Conservation (phyloP, 2,113 vertebrate species). For the Eulacestoma nigropectus region DNA sequence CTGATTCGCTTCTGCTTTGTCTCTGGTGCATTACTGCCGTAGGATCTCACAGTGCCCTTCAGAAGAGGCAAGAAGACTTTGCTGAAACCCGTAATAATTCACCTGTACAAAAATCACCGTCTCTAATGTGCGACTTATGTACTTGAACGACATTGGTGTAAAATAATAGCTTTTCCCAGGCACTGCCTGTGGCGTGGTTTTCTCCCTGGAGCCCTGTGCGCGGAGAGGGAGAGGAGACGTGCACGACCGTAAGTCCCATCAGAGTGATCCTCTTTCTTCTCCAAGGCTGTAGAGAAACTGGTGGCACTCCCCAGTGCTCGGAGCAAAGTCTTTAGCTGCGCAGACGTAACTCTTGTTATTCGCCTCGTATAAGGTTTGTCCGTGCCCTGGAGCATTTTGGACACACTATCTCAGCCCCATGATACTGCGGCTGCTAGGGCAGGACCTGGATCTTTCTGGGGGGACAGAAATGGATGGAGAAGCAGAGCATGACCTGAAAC, state of each 20-base stretch:
- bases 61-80: accelerated
- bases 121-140: accelerated
- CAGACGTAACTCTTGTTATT: accelerated
- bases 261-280: accelerated
- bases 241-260: accelerated
- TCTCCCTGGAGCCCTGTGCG: accelerated
- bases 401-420: accelerated
- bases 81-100: accelerated
- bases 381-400: accelerated
- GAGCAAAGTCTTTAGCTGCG: background rate
- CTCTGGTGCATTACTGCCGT: accelerated
- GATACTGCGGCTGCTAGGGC: background rate
- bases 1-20: background rate
- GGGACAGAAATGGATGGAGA: background rate
- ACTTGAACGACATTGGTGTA: accelerated
- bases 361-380: accelerated
- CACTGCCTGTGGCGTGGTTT: accelerated
- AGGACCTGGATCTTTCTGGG: background rate
- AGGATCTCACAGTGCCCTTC: background rate
- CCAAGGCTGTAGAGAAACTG: accelerated
- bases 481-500: accelerated
- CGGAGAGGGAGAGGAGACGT: accelerated
- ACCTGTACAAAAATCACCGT: background rate
- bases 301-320: accelerated
- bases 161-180: background rate